Base-by-base conservation (phyloP, 2,888 invertebrate genomes). In the Herminia tarsipennalis region DNA sequence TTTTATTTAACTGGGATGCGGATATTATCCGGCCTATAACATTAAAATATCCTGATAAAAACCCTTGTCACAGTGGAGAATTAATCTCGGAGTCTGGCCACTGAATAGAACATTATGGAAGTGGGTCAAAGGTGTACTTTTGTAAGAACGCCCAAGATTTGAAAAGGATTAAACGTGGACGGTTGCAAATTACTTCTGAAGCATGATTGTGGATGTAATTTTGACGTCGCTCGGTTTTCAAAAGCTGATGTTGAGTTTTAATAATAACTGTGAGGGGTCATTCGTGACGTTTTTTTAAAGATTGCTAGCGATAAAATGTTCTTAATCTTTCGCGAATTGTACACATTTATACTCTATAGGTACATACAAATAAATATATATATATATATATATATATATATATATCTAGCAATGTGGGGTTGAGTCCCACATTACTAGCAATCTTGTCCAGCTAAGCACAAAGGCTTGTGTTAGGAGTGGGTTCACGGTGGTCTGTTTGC, bases 51-150 rank as follows among this genome's bases (percentile, higher is more conserved):
- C 39, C 47, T 33, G 46, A 61, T 54, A 56, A 68, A 66, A 68
- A 65, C 66, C 66, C 66, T 65, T 51, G 58, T 68, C 66, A 65
- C 48, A 42, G 48, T 21, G 36, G 37, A 50, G 44, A 58, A 68
- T 66, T 68, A 65, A 61, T 66, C 56, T 61, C 42, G 30, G 43
- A 53, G 45, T 45, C 56, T 53, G 55, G 52, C 44, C 45, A 53
- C 35, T 56, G 61, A 65, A 65, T 58, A 30, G 48, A 44, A 47
- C 50, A 58, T 68, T 68, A 65, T 66, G 66, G 51, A 54, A 61
- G 37, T 60, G 48, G 66, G 66, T 68, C 70, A 69, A 65, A 65
- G 57, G 52, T 67, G 45, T 59, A 53, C 50, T 55, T 45, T 37
- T 51, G 25, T 53, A 66, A 66, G 55, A 60, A 64, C 45, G 51